Percentiles rank a stretch among this genome's conserved stretches.
These are phyloP conservation scores for Philereme vetulata DNA, from an alignment of 2,888 invertebrate genomes.

Conservation along the genomic window DNA sequence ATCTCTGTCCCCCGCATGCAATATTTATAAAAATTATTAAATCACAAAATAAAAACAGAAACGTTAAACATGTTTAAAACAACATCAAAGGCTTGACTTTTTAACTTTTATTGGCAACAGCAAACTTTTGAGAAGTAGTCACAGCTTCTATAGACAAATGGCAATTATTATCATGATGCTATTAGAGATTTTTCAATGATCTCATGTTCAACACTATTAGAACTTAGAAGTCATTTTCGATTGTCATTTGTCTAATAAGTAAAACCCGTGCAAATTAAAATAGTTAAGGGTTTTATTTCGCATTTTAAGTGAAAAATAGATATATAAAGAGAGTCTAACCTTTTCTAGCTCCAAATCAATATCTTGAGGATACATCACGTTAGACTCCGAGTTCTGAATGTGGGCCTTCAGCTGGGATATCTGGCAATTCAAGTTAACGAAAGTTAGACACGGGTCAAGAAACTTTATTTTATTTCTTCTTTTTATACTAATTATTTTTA, in stretches of 20 bases:
- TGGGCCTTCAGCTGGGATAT: conserved; percentile 82
- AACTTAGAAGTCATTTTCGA: not conserved
- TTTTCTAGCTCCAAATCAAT: conserved; percentile 79
- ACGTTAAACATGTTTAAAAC: not conserved
- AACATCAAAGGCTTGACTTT: conserved; percentile 26
- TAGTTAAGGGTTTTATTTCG: not conserved
- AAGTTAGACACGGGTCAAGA: not conserved
- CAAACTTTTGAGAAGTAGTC: not conserved
- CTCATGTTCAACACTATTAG: not conserved
- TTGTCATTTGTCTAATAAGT: not conserved
- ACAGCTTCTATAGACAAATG: too few relatives aligned
- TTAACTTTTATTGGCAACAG: conserved; percentile 1
- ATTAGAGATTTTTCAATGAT: not conserved
- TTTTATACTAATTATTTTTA: too few relatives aligned
- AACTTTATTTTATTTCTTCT: too few relatives aligned
- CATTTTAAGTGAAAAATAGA: too few relatives aligned
- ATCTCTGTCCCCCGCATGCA: conserved; percentile 61
- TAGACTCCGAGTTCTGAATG: conserved; percentile 74
- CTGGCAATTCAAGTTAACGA: conserved; percentile 41
- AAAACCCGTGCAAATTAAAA: not conserved
- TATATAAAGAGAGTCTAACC: conserved; percentile 54
- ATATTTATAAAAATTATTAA: conserved; percentile 29
- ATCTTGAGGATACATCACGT: conserved; percentile 82
- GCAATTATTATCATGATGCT: not conserved
- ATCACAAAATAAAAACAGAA: not conserved